phyloP scores from a whole-genome alignment of 2,797 vertebrate genomes.

The Spondyliosoma cantharus region DNA sequence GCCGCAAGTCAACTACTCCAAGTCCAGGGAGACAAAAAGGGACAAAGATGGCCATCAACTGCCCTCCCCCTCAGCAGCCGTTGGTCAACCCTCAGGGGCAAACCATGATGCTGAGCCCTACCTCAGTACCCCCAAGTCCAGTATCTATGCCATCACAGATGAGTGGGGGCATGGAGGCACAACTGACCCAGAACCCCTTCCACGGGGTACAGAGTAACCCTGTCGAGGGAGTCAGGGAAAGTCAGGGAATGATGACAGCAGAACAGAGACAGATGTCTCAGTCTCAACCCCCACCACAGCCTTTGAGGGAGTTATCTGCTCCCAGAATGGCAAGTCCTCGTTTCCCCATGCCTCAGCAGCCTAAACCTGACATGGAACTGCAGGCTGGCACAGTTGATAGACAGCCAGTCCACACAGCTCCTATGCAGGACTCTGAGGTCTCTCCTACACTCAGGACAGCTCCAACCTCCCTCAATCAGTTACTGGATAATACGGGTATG shows the following conservation, averaged over 20 bases:
- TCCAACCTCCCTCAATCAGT: slow-evolving; percentile 95
- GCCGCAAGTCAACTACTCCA: slow-evolving; percentile 94
- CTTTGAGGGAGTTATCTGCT: slow-evolving; percentile 86
- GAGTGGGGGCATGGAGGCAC: slow-evolving; percentile 78
- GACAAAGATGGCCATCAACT: slow-evolving; percentile 87
- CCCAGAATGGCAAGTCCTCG: slow-evolving; percentile 84
- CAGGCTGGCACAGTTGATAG: slow-evolving; percentile 81
- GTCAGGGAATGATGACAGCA: slow-evolving; percentile 78
- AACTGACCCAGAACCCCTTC: slow-evolving; percentile 84
- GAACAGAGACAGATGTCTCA: slow-evolving; percentile 86
- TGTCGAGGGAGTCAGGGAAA: slow-evolving; percentile 87
- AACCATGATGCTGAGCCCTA: slow-evolving; percentile 87
- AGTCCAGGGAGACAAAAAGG: slow-evolving; percentile 96
- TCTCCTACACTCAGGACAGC: slow-evolving; percentile 89
- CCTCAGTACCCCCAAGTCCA: slow-evolving; percentile 84
- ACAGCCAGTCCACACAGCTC: slow-evolving; percentile 60
- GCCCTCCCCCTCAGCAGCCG: slow-evolving; percentile 86
- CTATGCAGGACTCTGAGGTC: slow-evolving; percentile 84
- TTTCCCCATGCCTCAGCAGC: slow-evolving; percentile 82
- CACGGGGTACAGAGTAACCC: slow-evolving; percentile 79
- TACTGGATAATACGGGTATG: slow-evolving; percentile 91
- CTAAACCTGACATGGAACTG: slow-evolving; percentile 85
- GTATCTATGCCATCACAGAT: slow-evolving; percentile 82
- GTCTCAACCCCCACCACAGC: slow-evolving; percentile 72
- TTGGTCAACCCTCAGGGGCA: slow-evolving; percentile 88